A percentile compares a stretch with the other conserved stretches of the same genome.
Evolutionary conservation across 1,140 invertebrate genomes (phyloP).

Genomic region (Bombus terrestris): DNA sequence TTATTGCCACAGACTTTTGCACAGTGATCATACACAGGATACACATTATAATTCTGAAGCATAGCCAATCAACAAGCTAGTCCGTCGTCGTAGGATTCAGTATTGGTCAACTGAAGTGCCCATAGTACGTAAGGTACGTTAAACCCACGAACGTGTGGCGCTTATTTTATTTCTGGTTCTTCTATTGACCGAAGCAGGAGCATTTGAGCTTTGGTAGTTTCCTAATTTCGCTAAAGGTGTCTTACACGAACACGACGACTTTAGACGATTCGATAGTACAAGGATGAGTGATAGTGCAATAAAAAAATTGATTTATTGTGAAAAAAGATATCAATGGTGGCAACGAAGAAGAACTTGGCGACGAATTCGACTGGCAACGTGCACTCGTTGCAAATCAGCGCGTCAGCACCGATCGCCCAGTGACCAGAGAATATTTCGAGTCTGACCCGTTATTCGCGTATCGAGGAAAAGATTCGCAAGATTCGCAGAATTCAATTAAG

Average conservation of each 20-base stretch:
- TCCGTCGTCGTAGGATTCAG: too few species aligned
- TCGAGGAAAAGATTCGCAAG: slow-evolving; percentile 93
- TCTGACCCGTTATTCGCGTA: slow-evolving; percentile 93
- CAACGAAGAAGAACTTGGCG: slow-evolving; percentile 79
- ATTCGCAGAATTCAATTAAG: slow-evolving; percentile 97
- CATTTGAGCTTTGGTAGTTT: slow-evolving; percentile 21
- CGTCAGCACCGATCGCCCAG: slow-evolving; percentile 84
- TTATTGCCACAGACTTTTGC: too few species aligned
- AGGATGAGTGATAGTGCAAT: slow-evolving; percentile 33
- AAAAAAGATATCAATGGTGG: slow-evolving; percentile 82
- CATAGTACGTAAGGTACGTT: too few species aligned
- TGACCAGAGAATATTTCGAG: slow-evolving; percentile 91
- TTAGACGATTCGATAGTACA: slow-evolving; percentile 23
- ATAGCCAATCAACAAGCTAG: too few species aligned
- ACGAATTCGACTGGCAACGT: slow-evolving; percentile 73
- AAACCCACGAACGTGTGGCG: too few species aligned
- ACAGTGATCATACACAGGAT: too few species aligned
- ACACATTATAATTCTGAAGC: too few species aligned
- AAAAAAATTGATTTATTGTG: slow-evolving; percentile 19
- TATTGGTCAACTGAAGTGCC: too few species aligned
- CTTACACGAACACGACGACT: slow-evolving; percentile 13
- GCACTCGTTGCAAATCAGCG: slow-evolving; percentile 79
- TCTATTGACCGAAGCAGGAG: slow-evolving; percentile 29
- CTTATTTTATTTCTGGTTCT: neutral
- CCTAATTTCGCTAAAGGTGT: slow-evolving; percentile 11